phyloP scores from a whole-genome alignment of 2,888 invertebrate genomes.

The Lepas anatifera region DNA sequence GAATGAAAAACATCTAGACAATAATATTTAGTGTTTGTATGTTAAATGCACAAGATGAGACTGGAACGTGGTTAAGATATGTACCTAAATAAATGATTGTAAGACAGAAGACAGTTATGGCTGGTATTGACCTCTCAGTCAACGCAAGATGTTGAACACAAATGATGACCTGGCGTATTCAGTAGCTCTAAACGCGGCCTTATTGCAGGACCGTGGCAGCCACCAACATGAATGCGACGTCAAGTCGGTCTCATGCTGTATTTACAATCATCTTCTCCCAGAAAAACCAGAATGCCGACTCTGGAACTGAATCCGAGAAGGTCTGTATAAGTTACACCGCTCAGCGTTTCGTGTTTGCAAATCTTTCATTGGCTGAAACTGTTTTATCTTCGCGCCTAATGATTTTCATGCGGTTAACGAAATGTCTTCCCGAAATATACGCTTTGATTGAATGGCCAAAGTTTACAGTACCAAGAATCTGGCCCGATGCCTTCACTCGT shows the following conservation, averaged over 20 bases:
- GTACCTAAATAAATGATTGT: background rate
- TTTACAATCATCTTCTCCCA: conserved; percentile 99
- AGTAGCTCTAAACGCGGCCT: background rate
- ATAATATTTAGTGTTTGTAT: background rate
- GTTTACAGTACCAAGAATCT: too few species aligned
- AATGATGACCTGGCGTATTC: too few species aligned
- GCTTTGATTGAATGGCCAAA: too few species aligned
- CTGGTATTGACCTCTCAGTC: background rate
- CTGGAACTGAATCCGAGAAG: conserved; percentile 86
- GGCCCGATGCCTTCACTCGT: too few species aligned
- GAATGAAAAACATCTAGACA: too few species aligned
- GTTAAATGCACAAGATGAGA: background rate
- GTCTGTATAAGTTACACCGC: too few species aligned
- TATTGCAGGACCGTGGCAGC: conserved; percentile 85
- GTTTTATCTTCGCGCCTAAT: too few species aligned
- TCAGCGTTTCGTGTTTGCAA: too few species aligned
- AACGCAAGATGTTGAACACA: background rate
- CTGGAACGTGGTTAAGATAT: background rate
- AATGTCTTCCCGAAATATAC: too few species aligned
- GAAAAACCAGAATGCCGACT: conserved; percentile 70
- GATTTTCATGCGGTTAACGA: too few species aligned
- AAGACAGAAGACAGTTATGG: background rate
- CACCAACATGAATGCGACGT: conserved; percentile 99
- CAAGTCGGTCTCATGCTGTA: conserved; percentile 96
- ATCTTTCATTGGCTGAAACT: too few species aligned